Evolutionary conservation across 1,140 invertebrate species (phyloP).

Genomic region (Drosophila virilis): DNA sequence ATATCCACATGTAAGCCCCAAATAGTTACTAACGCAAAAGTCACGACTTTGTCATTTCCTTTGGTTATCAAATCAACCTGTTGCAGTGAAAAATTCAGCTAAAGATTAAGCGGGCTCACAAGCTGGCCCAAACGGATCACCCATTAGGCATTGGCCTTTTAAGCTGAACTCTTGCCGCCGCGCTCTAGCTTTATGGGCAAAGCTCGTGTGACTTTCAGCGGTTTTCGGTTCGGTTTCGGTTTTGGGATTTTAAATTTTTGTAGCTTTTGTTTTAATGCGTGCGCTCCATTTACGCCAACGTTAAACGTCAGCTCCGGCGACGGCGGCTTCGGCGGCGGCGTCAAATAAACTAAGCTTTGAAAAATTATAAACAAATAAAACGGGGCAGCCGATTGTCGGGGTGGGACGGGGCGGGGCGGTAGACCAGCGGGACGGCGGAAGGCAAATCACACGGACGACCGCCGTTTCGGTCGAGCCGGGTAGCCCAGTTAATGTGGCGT

Average conservation of each 20-base stretch:
- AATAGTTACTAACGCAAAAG: neutral
- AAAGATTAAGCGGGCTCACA: neutral
- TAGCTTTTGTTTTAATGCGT: constrained; percentile 51
- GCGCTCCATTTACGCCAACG: constrained; percentile 66
- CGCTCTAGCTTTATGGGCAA: constrained; percentile 15
- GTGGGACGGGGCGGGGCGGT: neutral
- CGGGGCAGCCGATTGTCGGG: neutral
- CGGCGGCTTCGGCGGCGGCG: constrained; percentile 9
- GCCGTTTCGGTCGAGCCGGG: constrained; percentile 36
- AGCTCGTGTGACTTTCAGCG: constrained; percentile 35
- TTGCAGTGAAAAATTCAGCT: neutral
- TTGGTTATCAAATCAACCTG: constrained; percentile 17
- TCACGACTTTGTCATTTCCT: constrained; percentile 1
- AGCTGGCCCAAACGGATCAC: constrained; percentile 19
- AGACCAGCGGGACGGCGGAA: constrained; percentile 25
- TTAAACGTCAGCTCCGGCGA: neutral
- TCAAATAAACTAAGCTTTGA: constrained; percentile 63
- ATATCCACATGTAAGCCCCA: neutral
- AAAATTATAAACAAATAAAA: constrained; percentile 80
- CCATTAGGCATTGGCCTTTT: constrained; percentile 29
- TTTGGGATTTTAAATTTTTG: constrained; percentile 37
- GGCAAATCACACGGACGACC: constrained; percentile 67
- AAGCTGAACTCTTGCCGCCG: neutral
- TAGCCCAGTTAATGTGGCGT: constrained; percentile 70
- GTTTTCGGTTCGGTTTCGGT: constrained; percentile 1